Percentiles rank a stretch among this genome's conserved stretches.
Conservation (phyloP, 2,113 vertebrate species). For the Clupea harengus region DNA sequence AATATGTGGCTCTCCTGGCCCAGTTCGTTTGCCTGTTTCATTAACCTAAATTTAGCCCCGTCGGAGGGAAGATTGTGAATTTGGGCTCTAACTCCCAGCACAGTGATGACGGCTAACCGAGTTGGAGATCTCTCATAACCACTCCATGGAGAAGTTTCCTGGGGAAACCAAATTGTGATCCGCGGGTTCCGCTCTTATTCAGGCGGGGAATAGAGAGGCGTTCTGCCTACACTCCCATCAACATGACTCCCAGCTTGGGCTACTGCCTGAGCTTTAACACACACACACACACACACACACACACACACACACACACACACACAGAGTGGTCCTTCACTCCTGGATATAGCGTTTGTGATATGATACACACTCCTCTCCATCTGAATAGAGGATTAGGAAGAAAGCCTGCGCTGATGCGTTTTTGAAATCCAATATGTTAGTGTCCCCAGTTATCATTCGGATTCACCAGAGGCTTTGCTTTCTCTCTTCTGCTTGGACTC, state of each 20-base stretch:
- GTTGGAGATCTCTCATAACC: neutral
- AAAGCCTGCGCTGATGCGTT: neutral
- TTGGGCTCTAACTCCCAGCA: neutral
- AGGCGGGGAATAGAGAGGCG: neutral
- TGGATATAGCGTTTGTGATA: neutral
- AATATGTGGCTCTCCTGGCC: neutral
- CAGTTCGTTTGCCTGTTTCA: neutral
- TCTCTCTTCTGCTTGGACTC: neutral
- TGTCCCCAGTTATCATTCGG: neutral
- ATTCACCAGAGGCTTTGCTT: neutral
- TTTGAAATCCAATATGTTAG: neutral
- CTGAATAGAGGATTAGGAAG: conserved; percentile 5
- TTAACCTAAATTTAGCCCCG: neutral
- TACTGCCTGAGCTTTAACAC: neutral
- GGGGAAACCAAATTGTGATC: neutral
- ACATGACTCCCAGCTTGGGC: neutral
- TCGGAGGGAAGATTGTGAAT: neutral
- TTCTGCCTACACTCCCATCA: neutral
- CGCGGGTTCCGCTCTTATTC: neutral
- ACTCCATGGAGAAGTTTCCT: neutral
- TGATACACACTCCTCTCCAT: neutral
- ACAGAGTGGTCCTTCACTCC: neutral
- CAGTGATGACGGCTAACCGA: neutral
- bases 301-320: conserved; percentile 10
- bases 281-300: neutral